Evolutionary conservation across 2,797 vertebrate genomes (phyloP).

Genomic region (Squalus acanthias): DNA sequence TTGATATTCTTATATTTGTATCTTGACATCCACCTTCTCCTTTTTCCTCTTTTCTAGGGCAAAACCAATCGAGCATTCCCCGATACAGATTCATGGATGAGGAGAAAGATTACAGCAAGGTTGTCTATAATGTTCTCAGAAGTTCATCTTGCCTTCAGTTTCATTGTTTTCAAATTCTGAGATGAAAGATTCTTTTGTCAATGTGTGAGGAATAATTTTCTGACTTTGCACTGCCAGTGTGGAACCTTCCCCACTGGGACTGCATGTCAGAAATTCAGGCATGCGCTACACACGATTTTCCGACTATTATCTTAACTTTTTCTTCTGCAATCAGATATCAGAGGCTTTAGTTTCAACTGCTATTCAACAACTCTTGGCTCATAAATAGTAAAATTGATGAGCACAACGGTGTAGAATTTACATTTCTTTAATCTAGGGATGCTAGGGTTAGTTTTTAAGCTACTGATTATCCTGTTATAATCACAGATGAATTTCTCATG

Average conservation of each 20-base stretch:
- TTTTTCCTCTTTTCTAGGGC: too few species aligned
- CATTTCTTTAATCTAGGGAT: constrained; percentile 2
- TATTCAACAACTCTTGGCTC: not conserved
- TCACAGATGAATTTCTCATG: not conserved
- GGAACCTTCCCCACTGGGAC: not conserved
- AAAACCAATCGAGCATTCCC: too few species aligned
- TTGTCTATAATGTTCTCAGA: too few species aligned
- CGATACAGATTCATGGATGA: too few species aligned
- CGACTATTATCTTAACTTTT: not conserved
- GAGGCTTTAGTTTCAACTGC: not conserved
- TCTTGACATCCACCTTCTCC: too few species aligned
- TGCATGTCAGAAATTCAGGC: not conserved
- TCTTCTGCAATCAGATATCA: not conserved
- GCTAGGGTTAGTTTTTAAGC: not conserved
- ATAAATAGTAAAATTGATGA: not conserved
- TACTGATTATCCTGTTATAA: not conserved
- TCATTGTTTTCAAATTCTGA: too few species aligned
- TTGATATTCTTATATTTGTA: too few species aligned
- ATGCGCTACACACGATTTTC: not conserved
- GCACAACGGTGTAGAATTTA: not conserved
- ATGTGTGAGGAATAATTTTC: too few species aligned
- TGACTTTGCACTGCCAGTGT: too few species aligned
- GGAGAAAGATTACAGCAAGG: too few species aligned
- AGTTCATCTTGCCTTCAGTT: too few species aligned
- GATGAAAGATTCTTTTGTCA: too few species aligned